These are phyloP conservation scores for Orchesella cincta DNA, from an alignment of 1,140 invertebrate species.

Conservation along the genomic window DNA sequence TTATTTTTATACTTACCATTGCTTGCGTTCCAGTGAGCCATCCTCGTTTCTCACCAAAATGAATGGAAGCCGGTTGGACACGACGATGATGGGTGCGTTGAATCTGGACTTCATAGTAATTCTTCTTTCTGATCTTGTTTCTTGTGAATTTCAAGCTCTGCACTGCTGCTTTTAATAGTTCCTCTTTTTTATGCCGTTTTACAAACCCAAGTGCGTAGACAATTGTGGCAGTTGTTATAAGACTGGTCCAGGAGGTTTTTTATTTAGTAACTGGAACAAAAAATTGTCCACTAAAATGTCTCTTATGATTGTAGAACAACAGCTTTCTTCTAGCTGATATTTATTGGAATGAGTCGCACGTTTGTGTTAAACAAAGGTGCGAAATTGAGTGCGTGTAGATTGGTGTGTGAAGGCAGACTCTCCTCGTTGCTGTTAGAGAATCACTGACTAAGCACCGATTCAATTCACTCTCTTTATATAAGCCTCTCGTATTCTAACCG, in stretches of 20 bases:
- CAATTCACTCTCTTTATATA: not conserved
- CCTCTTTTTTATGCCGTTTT: not conserved
- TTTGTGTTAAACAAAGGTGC: no score
- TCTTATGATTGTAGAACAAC: not conserved
- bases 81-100: conserved; percentile 70
- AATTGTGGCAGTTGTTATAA: not conserved
- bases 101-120: conserved; percentile 27
- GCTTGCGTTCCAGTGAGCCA: conserved; percentile 72
- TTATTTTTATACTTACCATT: conserved; percentile 66
- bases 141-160: not conserved
- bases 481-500: not conserved
- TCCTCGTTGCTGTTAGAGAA: not conserved
- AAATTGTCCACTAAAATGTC: not conserved
- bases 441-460: not conserved
- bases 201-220: not conserved
- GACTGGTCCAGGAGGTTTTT: not conserved
- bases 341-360: not conserved
- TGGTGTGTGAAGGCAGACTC: not conserved
- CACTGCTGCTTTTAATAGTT: not conserved
- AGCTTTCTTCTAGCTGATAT: not conserved
- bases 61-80: conserved; percentile 85
- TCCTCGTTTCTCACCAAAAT: conserved; percentile 72
- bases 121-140: not conserved
- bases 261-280: not conserved
- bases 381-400: not conserved